A percentile compares a stretch with the other conserved stretches of the same genome.
phyloP scores from a whole-genome alignment of 2,113 vertebrate genomes.

The Oreamnos americanus region DNA sequence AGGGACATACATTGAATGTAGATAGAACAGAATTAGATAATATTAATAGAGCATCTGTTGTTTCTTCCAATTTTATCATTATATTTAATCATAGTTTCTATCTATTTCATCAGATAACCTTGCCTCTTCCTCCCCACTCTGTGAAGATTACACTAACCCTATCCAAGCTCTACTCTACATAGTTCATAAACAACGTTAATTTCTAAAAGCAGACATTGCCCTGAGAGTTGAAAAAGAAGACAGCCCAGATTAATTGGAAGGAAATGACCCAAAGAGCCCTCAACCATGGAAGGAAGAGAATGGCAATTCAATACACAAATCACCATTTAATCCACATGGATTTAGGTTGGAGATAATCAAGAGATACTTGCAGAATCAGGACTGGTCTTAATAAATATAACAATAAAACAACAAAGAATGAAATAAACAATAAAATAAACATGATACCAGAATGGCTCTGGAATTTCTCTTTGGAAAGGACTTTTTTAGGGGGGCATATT shows the following conservation, averaged over 20 bases:
- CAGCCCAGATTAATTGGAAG: neutral
- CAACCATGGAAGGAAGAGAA: neutral
- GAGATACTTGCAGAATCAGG: neutral
- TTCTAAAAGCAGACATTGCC: neutral
- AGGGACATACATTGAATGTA: neutral
- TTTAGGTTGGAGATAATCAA: conserved; percentile 31
- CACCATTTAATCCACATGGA: conserved; percentile 2
- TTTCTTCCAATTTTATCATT: conserved; percentile 18
- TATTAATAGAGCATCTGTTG: neutral
- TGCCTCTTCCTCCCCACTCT: neutral
- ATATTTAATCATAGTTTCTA: neutral
- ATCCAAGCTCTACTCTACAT: neutral
- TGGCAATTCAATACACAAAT: conserved; percentile 24
- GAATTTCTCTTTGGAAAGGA: conserved; percentile 12
- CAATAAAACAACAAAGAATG: conserved; percentile 13
- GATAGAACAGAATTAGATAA: neutral
- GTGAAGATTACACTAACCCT: conserved; percentile 2
- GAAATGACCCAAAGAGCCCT: neutral
- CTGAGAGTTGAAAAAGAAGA: neutral
- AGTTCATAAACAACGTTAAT: conserved; percentile 27
- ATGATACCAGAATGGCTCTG: conserved; percentile 1
- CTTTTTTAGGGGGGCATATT: conserved; percentile 7
- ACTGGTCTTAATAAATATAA: conserved; percentile 9
- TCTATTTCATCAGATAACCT: neutral
- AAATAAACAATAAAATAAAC: neutral